Percentiles rank a stretch among this genome's conserved stretches.
Conservation (phyloP, 2,113 vertebrate species). For the Tragulus kanchil region DNA sequence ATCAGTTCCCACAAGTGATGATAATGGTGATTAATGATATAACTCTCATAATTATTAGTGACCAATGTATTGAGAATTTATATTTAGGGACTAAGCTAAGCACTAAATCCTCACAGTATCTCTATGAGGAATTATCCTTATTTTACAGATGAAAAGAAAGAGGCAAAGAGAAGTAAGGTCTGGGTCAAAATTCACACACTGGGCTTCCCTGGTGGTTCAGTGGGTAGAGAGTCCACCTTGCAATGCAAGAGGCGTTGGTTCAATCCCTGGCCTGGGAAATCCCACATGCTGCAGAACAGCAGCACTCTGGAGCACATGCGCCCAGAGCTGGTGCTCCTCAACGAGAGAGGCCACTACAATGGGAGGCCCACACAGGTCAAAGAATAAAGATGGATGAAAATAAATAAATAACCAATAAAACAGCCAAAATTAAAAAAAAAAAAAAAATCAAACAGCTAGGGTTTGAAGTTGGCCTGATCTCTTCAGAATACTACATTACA, state of each 20-base stretch:
- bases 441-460: not conserved
- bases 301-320: too few species aligned
- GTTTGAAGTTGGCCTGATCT: not conserved
- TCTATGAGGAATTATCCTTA: not conserved
- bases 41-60: not conserved
- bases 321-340: too few species aligned
- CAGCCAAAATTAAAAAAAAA: too few species aligned
- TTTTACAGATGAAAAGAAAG: not conserved
- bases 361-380: too few species aligned
- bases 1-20: not conserved
- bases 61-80: not conserved
- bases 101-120: not conserved
- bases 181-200: not conserved
- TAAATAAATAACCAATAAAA: too few species aligned
- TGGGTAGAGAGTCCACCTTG: too few species aligned
- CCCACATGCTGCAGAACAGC: too few species aligned
- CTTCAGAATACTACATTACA: not conserved
- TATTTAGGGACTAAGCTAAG: not conserved
- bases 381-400: too few species aligned
- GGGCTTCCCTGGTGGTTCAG: too few species aligned
- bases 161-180: slow-evolving; percentile 3
- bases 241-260: too few species aligned
- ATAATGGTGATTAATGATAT: not conserved
- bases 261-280: too few species aligned
- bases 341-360: too few species aligned